These are phyloP conservation scores for Acronicta psi DNA, from an alignment of 2,888 invertebrate species.

Conservation along the genomic window DNA sequence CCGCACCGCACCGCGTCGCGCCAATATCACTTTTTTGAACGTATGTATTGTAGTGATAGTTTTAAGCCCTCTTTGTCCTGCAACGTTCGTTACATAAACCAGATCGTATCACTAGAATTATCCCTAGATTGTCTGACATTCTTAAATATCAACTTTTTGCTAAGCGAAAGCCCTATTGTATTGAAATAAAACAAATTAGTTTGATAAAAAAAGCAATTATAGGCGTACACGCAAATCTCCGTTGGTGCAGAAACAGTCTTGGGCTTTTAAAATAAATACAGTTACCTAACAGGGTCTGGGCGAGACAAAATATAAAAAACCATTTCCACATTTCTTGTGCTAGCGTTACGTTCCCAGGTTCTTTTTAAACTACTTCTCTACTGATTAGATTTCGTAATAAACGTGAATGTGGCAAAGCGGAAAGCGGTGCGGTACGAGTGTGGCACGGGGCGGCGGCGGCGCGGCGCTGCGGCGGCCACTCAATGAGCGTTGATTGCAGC, in stretches of 20 bases:
- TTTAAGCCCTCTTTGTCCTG: constrained; percentile 18
- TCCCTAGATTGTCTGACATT: constrained; percentile 3
- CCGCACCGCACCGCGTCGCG: background rate
- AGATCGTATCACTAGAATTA: constrained; percentile 6
- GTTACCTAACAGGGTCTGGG: background rate
- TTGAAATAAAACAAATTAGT: constrained; percentile 3
- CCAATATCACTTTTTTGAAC: constrained; percentile 14
- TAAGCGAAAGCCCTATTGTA: constrained; percentile 3
- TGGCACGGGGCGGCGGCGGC: constrained; percentile 1
- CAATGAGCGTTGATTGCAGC: constrained; percentile 68
- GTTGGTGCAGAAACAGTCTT: constrained; percentile 3
- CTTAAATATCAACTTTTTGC: background rate
- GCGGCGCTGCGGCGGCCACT: constrained; percentile 36
- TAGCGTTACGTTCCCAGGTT: constrained; percentile 35
- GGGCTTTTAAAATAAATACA: constrained; percentile 16
- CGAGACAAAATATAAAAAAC: constrained; percentile 17
- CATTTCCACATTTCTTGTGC: constrained; percentile 38
- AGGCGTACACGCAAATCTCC: constrained; percentile 1
- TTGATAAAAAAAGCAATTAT: constrained; percentile 11
- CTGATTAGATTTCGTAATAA: constrained; percentile 61
- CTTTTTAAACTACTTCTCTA: constrained; percentile 49
- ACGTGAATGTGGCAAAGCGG: constrained; percentile 45
- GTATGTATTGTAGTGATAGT: constrained; percentile 22
- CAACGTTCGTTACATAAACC: constrained; percentile 12
- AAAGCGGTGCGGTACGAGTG: constrained; percentile 19